Evolutionary conservation across 2,797 vertebrate genomes (phyloP).

Genomic region (Gambusia yucatana): DNA sequence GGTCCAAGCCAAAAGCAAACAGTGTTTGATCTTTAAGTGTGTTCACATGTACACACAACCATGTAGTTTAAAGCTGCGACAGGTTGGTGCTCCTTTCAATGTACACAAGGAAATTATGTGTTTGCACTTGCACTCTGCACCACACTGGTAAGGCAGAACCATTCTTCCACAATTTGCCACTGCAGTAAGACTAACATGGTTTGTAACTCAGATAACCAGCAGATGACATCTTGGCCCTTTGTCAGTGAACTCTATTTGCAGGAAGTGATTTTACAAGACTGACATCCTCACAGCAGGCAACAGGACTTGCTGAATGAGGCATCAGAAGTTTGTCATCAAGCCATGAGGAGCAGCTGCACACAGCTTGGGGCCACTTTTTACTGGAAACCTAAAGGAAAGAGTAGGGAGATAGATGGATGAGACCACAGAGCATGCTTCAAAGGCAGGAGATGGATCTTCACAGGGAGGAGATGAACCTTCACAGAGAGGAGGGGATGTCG

Average conservation of each 20-base stretch:
- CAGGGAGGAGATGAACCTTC: constrained; percentile 6
- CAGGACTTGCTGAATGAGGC: constrained; percentile 48
- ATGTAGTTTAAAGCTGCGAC: constrained; percentile 53
- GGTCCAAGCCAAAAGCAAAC: constrained; percentile 54
- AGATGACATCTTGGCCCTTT: constrained; percentile 53
- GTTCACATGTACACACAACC: constrained; percentile 8
- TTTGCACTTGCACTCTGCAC: constrained; percentile 29
- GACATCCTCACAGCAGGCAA: constrained; percentile 58
- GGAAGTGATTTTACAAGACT: constrained; percentile 65
- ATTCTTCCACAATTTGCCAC: constrained; percentile 22
- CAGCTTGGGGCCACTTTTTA: constrained; percentile 77
- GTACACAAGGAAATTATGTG: constrained; percentile 38
- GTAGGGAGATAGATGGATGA: constrained; percentile 40
- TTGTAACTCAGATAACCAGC: constrained; percentile 57
- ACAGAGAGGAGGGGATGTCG: constrained; percentile 9
- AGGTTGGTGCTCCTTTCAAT: constrained; percentile 60
- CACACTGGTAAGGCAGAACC: constrained; percentile 3
- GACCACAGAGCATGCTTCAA: constrained; percentile 39
- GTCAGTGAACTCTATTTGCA: constrained; percentile 66
- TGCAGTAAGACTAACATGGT: constrained; percentile 41
- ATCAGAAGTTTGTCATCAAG: constrained; percentile 66
- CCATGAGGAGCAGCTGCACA: constrained; percentile 80
- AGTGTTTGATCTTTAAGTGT: constrained; percentile 51
- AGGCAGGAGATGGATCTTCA: constrained; percentile 20
- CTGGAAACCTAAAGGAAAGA: constrained; percentile 39